Evolutionary conservation across 2,797 vertebrate species (phyloP).

Genomic region (Pipistrellus pygmaeus): DNA sequence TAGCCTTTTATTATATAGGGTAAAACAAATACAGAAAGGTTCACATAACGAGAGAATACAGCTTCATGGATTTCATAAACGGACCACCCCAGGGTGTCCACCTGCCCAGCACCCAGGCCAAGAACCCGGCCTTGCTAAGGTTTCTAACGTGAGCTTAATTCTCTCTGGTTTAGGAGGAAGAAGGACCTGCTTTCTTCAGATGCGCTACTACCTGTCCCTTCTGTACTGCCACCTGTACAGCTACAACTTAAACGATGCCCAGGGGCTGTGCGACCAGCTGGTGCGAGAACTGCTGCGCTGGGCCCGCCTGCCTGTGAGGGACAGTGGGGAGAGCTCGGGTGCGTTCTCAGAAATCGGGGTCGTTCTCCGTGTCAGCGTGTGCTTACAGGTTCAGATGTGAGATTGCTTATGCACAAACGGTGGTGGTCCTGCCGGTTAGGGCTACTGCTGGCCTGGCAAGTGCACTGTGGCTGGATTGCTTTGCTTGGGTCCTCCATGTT

Average conservation of each 20-base stretch:
- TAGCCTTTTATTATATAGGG: no score
- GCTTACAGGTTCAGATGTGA: not conserved
- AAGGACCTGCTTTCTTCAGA: slow-evolving; percentile 90
- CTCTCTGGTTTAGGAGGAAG: slow-evolving; percentile 83
- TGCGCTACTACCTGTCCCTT: slow-evolving; percentile 93
- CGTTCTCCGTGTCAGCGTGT: not conserved
- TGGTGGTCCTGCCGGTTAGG: not conserved
- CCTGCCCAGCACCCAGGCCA: not conserved
- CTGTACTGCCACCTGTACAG: slow-evolving; percentile 93
- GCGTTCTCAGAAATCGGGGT: slow-evolving; percentile 56
- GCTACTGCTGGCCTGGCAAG: not conserved
- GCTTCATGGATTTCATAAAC: slow-evolving; percentile 30
- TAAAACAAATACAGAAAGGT: slow-evolving; percentile 4
- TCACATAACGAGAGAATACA: not conserved
- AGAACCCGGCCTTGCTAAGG: not conserved
- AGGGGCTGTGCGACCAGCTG: slow-evolving; percentile 94
- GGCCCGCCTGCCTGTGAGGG: slow-evolving; percentile 81
- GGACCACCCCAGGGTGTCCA: not conserved
- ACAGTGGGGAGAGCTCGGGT: slow-evolving; percentile 82
- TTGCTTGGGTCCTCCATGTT: not conserved
- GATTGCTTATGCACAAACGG: not conserved
- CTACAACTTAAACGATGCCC: slow-evolving; percentile 94
- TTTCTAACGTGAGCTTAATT: slow-evolving; percentile 54
- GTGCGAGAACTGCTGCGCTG: slow-evolving; percentile 88
- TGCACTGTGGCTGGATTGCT: not conserved